Evolutionary conservation across 1,140 invertebrate species (phyloP).

Genomic region (Glossosoma conforme): DNA sequence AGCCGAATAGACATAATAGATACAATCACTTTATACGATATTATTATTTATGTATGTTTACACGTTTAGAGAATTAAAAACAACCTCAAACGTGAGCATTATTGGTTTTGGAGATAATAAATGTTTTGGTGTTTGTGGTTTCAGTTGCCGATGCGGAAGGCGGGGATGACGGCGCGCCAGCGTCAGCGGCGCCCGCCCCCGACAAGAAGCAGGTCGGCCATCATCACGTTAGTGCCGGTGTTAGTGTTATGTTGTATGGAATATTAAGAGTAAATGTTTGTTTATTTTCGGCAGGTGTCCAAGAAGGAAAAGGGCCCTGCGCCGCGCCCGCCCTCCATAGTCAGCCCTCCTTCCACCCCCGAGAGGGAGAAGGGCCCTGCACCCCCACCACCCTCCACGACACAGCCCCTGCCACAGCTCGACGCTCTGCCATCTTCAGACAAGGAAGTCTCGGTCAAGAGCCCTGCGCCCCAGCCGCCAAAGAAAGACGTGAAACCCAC

Average conservation of each 20-base stretch:
- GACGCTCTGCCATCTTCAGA: slow-evolving; percentile 24
- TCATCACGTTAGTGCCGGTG: neutral
- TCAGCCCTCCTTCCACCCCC: slow-evolving; percentile 43
- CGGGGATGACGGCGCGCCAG: slow-evolving; percentile 17
- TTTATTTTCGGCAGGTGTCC: slow-evolving; percentile 41
- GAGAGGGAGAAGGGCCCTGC: slow-evolving; percentile 53
- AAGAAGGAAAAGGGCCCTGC: slow-evolving; percentile 70
- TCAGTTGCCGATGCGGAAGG: slow-evolving; percentile 17
- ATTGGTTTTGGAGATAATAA: too few relatives aligned
- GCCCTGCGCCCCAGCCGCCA: slow-evolving; percentile 30
- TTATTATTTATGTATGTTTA: too few relatives aligned
- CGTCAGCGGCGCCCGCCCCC: slow-evolving; percentile 30
- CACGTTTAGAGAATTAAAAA: neutral
- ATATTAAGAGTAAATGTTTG: neutral
- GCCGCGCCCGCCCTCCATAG: slow-evolving; percentile 53
- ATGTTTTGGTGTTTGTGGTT: slow-evolving; percentile 1
- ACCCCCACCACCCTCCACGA: slow-evolving; percentile 47
- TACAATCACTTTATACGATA: too few relatives aligned
- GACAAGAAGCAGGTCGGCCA: slow-evolving; percentile 50
- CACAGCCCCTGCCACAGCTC: slow-evolving; percentile 38
- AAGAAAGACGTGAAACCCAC: too few relatives aligned
- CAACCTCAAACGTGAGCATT: neutral
- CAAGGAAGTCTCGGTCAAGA: slow-evolving; percentile 33
- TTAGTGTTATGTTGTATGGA: neutral
- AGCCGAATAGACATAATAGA: too few relatives aligned